A percentile compares a stretch with the other conserved stretches of the same genome.
Evolutionary conservation across 2,797 vertebrate species (phyloP).

Genomic region (Sebastes cheni): DNA sequence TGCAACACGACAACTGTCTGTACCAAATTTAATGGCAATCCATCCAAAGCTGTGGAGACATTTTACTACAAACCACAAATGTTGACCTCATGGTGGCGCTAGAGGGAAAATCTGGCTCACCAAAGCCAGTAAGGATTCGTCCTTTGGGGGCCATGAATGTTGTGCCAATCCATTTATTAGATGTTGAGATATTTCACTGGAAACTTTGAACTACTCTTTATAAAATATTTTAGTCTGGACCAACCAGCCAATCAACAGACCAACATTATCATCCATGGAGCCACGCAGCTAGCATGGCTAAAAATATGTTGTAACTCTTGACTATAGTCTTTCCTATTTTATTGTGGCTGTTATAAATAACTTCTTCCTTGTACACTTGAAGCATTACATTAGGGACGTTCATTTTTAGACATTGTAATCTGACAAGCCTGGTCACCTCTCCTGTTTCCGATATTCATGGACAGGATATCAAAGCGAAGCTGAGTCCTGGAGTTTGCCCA

Average conservation of each 20-base stretch:
- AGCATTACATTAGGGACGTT: not conserved
- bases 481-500: constrained; percentile 3
- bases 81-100: not conserved
- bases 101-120: not conserved
- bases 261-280: not conserved
- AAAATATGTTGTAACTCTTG: not conserved
- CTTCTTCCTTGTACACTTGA: not conserved
- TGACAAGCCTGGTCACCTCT: not conserved
- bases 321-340: not conserved
- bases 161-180: not conserved
- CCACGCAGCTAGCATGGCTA: not conserved
- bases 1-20: not conserved
- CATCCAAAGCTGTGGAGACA: not conserved
- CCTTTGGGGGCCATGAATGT: not conserved
- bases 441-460: not conserved
- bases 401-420: not conserved
- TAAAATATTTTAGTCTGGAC: not conserved
- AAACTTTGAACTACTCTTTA: not conserved
- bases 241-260: not conserved
- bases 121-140: not conserved
- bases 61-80: not conserved
- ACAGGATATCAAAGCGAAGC: constrained; percentile 16
- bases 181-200: not conserved
- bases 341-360: not conserved
- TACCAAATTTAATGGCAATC: not conserved